Evolutionary conservation across 2,113 vertebrate species (phyloP), one percentile per base, ranked within the genome.

Genomic region (Neofelis nebulosa): DNA sequence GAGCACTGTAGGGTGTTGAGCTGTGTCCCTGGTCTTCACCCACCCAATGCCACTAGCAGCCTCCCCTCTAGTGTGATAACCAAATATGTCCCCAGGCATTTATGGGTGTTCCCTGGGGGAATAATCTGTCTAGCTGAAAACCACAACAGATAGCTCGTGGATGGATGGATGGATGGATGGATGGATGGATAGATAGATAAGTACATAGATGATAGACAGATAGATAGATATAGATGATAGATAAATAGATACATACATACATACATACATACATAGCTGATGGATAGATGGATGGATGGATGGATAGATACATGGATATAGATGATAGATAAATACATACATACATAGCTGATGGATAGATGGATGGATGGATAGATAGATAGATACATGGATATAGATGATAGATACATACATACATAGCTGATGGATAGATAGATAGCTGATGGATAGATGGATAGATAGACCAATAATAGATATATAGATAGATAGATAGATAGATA

Each of bases 1-100:
- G n/a, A 5, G 13, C 48, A 21, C 1, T 2, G 14, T 0, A 38
- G 45, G 71, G 10, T n/a, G 5, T 18, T 23, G n/a, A 41, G 19
- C 7, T 27, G 19, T 10, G 2, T 33, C 21, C 9, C 14, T 18
- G 27, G n/a, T 38, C 27, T 66, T 1, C 5, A 31, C 12, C 36
- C 8, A 68, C 11, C 13, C 25, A 33, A 45, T 18, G 41, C 74
- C 36, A 5, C 8, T 3, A 79, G n/a, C 27, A 38, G 15, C 15
- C 3, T 55, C 1, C 9, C 27, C 48, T 18, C 23, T 16, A 55
- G 48, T 31, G 33, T 52, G 25, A 52, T 33, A 21, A 68, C 25
- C 25, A 65, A 68, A 65, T 79, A 36, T 9, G 31, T 38, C 61
- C 19, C 33, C 63, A 66, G 74, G 14, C n/a, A 38, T 11, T 52